Percentiles rank a stretch among this genome's conserved stretches.
Conservation (phyloP, 2,113 vertebrate species). For the Lanius collurio region DNA sequence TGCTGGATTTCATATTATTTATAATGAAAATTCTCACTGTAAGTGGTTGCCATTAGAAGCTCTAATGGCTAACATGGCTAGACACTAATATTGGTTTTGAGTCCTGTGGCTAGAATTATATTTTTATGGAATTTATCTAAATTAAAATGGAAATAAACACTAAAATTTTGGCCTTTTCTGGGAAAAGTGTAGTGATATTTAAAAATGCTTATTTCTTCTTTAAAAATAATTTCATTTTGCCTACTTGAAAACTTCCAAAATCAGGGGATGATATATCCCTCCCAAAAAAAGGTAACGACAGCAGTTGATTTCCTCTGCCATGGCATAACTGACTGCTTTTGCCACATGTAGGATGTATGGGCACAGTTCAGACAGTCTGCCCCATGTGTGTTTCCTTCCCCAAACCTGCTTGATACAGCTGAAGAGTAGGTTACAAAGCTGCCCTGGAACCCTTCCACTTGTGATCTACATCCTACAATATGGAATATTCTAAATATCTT, state of each 20-base stretch:
- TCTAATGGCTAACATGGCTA: background rate
- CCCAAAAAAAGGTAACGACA: background rate
- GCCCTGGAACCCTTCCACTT: conserved; percentile 37
- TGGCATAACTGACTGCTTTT: background rate
- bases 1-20: background rate
- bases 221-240: background rate
- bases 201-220: background rate
- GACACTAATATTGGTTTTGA: background rate
- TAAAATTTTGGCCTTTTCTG: background rate
- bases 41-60: background rate
- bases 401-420: conserved; percentile 2
- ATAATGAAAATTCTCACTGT: conserved; percentile 9
- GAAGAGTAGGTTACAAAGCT: conserved; percentile 41
- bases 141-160: background rate
- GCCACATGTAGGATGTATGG: background rate
- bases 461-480: conserved; percentile 48
- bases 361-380: background rate
- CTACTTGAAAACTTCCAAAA: background rate
- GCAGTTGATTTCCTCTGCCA: background rate
- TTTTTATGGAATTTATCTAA: background rate
- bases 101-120: background rate
- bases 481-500: conserved; percentile 63
- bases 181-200: background rate
- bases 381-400: background rate
- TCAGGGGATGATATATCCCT: background rate